Evolutionary conservation across 2,888 invertebrate genomes (phyloP).

Genomic region (Coecobrya sp.): DNA sequence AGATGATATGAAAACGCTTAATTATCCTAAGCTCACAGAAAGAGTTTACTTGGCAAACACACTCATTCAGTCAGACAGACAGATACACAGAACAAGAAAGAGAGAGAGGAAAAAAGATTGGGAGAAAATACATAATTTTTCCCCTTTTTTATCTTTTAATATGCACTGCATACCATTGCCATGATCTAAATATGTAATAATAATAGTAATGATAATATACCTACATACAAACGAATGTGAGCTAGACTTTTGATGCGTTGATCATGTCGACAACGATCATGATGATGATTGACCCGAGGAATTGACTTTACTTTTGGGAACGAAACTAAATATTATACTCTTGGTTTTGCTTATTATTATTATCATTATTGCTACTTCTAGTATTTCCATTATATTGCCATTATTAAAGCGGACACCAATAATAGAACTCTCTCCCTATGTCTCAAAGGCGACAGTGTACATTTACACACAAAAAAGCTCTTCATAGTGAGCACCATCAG

Average conservation of each 20-base stretch:
- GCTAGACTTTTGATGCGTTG: not conserved
- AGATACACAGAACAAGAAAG: not conserved
- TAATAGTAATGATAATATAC: conserved; percentile 30
- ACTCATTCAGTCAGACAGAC: conserved; percentile 16
- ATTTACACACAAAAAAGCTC: not conserved
- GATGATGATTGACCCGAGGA: conserved; percentile 78
- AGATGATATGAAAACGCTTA: conserved; percentile 82
- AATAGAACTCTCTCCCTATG: conserved; percentile 26
- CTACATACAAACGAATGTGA: not conserved
- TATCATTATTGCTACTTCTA: conserved; percentile 15
- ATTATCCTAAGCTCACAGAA: conserved; percentile 76
- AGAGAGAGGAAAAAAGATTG: conserved; percentile 47
- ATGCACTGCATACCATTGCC: conserved; percentile 22
- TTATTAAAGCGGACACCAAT: conserved; percentile 36
- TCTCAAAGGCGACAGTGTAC: not conserved
- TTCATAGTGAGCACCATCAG: conserved; percentile 5
- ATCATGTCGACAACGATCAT: conserved; percentile 25
- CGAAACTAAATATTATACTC: conserved; percentile 17
- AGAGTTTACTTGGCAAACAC: conserved; percentile 74
- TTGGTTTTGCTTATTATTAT: conserved; percentile 11
- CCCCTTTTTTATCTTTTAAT: conserved; percentile 60
- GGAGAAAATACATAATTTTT: conserved; percentile 74
- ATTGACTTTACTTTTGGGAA: conserved; percentile 72
- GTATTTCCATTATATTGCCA: conserved; percentile 19
- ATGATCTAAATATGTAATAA: conserved; percentile 37